Evolutionary conservation across 2,113 vertebrate genomes (phyloP).

Genomic region (Polypterus senegalus): DNA sequence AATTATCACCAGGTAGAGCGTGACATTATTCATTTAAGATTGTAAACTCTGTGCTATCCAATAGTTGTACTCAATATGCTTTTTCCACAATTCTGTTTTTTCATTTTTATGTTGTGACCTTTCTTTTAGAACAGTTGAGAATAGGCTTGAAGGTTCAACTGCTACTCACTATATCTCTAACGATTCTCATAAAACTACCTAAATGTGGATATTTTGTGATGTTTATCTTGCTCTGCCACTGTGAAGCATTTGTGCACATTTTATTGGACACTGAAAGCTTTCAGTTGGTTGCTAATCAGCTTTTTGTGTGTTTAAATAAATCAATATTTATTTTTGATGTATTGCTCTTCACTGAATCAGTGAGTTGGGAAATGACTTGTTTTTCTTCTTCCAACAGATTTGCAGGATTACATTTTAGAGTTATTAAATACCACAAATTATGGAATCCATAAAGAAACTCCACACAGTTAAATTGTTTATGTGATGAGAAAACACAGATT

Average conservation of each 20-base stretch:
- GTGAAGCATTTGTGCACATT: conserved; percentile 13
- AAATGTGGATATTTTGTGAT: no score
- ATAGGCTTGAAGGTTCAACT: no score
- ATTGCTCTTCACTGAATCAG: conserved; percentile 28
- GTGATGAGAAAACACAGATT: conserved; percentile 27
- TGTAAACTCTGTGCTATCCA: no score
- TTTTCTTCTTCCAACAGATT: conserved; percentile 27
- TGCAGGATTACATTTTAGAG: background rate
- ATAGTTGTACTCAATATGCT: no score
- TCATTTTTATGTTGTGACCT: no score
- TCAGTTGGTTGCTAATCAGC: conserved; percentile 1
- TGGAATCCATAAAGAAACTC: conserved; percentile 24
- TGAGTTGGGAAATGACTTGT: conserved; percentile 45
- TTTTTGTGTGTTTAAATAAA: background rate
- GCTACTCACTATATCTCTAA: no score
- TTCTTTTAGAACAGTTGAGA: no score
- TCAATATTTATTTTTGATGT: conserved; percentile 18
- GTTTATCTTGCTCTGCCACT: background rate
- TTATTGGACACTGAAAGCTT: background rate
- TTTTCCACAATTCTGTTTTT: no score
- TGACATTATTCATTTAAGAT: no score
- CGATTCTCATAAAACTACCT: no score
- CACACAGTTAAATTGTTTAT: conserved; percentile 37
- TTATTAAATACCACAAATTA: conserved; percentile 34
- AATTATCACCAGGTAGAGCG: no score